phyloP scores from a whole-genome alignment of 2,113 vertebrate species.

The Poicephalus gulielmi region DNA sequence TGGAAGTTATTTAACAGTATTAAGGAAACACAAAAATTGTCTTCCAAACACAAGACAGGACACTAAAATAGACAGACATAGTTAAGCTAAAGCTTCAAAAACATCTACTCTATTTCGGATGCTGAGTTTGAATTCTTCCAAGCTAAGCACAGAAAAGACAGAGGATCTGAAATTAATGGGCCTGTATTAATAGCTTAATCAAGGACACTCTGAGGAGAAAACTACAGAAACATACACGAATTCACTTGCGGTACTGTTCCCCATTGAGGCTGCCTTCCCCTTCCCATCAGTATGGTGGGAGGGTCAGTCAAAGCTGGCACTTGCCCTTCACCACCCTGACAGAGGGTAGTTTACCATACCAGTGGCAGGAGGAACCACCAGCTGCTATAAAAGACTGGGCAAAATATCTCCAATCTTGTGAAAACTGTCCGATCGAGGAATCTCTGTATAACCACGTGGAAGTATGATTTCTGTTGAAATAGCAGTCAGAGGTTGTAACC shows the following conservation, averaged over 20 bases:
- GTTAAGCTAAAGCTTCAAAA: not conserved
- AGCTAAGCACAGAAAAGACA: not conserved
- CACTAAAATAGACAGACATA: not conserved
- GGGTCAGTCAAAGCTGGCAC: not conserved
- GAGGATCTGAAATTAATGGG: not conserved
- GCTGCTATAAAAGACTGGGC: not conserved
- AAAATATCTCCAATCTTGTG: not conserved
- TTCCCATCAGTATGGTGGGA: not conserved
- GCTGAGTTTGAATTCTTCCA: not conserved
- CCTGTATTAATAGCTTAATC: not conserved
- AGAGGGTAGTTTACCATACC: not conserved
- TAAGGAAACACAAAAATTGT: not conserved
- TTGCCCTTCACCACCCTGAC: accelerated
- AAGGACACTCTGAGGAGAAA: not conserved
- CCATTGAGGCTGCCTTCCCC: not conserved
- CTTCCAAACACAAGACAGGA: not conserved
- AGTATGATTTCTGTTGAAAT: not conserved
- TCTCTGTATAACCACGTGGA: not conserved
- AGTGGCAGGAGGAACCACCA: not conserved
- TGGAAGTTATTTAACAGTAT: not conserved
- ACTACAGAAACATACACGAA: not conserved
- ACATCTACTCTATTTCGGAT: not conserved
- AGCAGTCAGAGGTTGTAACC: not conserved
- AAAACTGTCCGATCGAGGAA: not conserved
- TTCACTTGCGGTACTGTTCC: not conserved